Conservation (phyloP, 2,888 invertebrate genomes). For the Hydrotaea diabolus region DNA sequence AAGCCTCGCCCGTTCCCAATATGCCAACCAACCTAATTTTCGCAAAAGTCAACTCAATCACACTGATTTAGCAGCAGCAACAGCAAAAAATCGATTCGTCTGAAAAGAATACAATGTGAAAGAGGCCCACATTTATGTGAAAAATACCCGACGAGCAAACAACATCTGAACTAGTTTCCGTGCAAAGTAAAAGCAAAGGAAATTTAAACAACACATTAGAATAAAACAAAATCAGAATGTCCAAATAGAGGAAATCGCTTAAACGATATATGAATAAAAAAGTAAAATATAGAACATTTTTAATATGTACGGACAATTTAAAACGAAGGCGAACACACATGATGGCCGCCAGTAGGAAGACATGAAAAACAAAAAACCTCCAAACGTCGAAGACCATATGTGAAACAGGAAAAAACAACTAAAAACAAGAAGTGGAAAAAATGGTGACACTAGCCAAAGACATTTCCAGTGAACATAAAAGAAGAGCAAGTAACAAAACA, state of each 20-base stretch:
- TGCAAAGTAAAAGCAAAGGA: not conserved
- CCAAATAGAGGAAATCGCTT: conserved; percentile 18
- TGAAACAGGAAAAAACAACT: conserved; percentile 56
- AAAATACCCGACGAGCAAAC: not conserved
- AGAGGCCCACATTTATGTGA: not conserved
- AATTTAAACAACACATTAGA: conserved; percentile 17
- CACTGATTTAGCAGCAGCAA: not conserved
- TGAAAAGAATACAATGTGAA: not conserved
- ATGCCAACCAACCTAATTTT: conserved; percentile 23
- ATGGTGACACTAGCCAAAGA: conserved; percentile 23
- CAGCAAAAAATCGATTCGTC: conserved; percentile 46
- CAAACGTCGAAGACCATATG: conserved; percentile 20
- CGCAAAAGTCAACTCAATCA: conserved; percentile 20
- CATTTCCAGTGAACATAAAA: not conserved
- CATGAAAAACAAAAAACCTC: conserved; percentile 32
- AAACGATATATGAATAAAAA: conserved; percentile 7
- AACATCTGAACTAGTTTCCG: conserved; percentile 5
- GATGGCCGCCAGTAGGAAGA: not conserved
- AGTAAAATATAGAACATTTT: conserved; percentile 10
- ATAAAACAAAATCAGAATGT: not conserved
- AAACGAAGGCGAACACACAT: not conserved
- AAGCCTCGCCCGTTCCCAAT: conserved; percentile 42
- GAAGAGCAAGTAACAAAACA: too few relatives aligned
- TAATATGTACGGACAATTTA: not conserved
- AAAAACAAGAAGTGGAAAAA: conserved; percentile 17